Evolutionary conservation across 2,113 vertebrate genomes (phyloP).

Genomic region (Gadus macrocephalus): DNA sequence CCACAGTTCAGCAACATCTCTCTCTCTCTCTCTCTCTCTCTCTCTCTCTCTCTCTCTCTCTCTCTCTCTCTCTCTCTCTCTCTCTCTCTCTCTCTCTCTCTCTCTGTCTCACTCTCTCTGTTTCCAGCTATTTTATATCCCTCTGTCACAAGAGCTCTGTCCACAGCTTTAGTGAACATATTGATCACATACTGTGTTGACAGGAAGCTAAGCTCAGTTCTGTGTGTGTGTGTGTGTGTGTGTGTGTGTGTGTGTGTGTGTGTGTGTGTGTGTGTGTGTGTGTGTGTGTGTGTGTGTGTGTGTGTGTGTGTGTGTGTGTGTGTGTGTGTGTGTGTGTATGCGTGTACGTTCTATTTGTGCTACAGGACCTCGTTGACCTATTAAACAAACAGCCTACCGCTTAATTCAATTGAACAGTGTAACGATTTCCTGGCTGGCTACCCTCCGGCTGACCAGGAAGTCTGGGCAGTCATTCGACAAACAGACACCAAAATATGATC

Average conservation of each 20-base stretch:
- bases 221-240: constrained; percentile 2
- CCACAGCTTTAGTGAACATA: constrained; percentile 28
- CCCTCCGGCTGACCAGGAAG: neutral
- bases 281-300: constrained; percentile 10
- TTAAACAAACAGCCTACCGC: constrained; percentile 15
- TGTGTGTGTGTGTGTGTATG: neutral
- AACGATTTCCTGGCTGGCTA: too few relatives aligned
- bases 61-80: neutral
- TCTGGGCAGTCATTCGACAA: neutral
- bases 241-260: neutral
- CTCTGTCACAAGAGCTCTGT: neutral
- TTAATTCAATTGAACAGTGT: neutral
- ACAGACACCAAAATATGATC: neutral
- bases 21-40: too few relatives aligned
- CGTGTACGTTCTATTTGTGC: constrained; percentile 24
- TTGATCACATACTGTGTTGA: constrained; percentile 43
- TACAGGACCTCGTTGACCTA: constrained; percentile 20
- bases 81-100: neutral
- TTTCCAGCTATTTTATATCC: neutral
- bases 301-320: neutral
- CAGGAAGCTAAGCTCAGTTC: constrained; percentile 38
- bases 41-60: neutral
- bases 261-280: neutral
- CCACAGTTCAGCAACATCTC: too few relatives aligned
- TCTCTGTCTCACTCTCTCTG: neutral